Percentiles rank a stretch among this genome's conserved stretches.
Conservation (phyloP, 2,113 vertebrate species). For the Lucifuga dentata region DNA sequence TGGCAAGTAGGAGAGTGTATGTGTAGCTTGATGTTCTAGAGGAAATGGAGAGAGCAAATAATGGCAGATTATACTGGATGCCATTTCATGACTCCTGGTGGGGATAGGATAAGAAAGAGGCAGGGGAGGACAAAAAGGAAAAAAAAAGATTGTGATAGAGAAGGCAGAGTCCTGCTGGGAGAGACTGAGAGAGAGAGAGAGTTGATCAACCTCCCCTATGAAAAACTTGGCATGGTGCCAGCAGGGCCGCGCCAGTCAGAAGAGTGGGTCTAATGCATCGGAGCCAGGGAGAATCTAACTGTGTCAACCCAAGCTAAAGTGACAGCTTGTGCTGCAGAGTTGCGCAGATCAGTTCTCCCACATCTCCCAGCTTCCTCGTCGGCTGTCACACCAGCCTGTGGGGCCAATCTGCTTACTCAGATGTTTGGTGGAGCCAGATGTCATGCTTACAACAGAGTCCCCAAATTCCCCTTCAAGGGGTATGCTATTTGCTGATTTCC, state of each 20-base stretch:
- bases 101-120: conserved; percentile 55
- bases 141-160: conserved; percentile 41
- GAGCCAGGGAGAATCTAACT: conserved; percentile 63
- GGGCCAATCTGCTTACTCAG: conserved; percentile 80
- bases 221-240: conserved; percentile 67
- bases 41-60: conserved; percentile 55
- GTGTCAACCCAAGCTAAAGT: conserved; percentile 74
- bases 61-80: conserved; percentile 66
- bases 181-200: conserved; percentile 45
- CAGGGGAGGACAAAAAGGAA: conserved; percentile 43
- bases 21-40: conserved; percentile 40
- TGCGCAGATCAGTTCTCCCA: conserved; percentile 67
- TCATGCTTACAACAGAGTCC: conserved; percentile 60
- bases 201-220: conserved; percentile 65
- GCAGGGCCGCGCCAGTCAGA: conserved; percentile 68
- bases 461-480: conserved; percentile 59
- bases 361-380: conserved; percentile 70
- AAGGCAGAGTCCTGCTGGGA: conserved; percentile 51
- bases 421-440: conserved; percentile 79
- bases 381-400: conserved; percentile 72
- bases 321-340: conserved; percentile 75
- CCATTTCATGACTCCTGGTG: conserved; percentile 50
- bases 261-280: conserved; percentile 61
- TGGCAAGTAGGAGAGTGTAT: conserved; percentile 22
- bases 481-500: conserved; percentile 56